Evolutionary conservation across 2,797 vertebrate genomes (phyloP).

Genomic region (Sebastes vulpes): DNA sequence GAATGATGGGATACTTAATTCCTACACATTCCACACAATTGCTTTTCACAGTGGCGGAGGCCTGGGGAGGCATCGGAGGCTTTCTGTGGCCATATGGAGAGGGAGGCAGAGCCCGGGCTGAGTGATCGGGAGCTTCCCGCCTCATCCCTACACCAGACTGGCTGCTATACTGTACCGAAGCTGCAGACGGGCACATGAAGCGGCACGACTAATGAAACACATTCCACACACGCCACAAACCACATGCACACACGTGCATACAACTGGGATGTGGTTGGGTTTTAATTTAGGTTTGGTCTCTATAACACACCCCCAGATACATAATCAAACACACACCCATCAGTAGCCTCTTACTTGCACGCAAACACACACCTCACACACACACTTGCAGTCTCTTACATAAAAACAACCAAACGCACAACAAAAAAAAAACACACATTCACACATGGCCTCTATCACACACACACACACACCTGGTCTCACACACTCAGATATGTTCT

Average conservation of each 20-base stretch:
- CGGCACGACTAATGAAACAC: conserved; percentile 85
- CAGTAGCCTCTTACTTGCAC: background rate
- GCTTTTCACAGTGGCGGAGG: conserved; percentile 91
- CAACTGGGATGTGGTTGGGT: conserved; percentile 3
- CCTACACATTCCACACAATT: conserved; percentile 96
- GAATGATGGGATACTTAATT: conserved; percentile 98
- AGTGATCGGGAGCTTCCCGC: conserved; percentile 87
- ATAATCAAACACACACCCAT: background rate
- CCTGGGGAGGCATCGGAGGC: conserved; percentile 88
- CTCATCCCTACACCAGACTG: conserved; percentile 55
- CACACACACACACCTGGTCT: background rate
- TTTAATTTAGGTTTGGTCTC: conserved; percentile 21
- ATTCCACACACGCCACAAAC: conserved; percentile 36
- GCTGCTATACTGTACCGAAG: conserved; percentile 48
- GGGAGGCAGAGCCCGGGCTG: conserved; percentile 79
- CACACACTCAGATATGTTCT: conserved; percentile 12
- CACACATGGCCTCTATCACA: background rate
- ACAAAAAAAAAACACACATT: background rate
- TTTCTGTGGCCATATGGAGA: conserved; percentile 90
- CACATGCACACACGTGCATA: background rate
- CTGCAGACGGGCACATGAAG: conserved; percentile 80
- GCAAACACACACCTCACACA: background rate
- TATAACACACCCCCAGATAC: background rate
- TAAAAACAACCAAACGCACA: background rate
- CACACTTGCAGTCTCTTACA: background rate